A percentile compares a stretch with the other conserved stretches of the same genome.
phyloP scores from a whole-genome alignment of 2,113 vertebrate species.

The Indicator maculatus region DNA sequence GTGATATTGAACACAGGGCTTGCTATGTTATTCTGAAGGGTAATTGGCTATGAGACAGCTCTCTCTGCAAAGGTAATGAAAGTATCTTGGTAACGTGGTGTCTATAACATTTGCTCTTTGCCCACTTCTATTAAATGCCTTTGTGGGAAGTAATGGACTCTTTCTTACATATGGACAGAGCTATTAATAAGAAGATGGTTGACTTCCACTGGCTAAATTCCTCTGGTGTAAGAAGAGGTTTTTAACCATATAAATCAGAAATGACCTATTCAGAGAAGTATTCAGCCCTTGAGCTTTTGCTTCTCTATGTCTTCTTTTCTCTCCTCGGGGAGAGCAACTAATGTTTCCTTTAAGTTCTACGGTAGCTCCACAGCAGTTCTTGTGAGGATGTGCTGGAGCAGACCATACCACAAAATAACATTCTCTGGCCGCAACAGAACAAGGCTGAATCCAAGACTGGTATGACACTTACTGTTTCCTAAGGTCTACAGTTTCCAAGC shows the following conservation, averaged over 20 bases:
- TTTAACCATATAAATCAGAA: neutral
- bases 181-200: neutral
- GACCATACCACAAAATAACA: accelerated
- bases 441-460: neutral
- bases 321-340: neutral
- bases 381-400: neutral
- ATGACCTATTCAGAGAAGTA: neutral
- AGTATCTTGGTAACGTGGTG: neutral
- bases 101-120: neutral
- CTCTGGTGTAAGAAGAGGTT: neutral
- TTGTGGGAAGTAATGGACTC: neutral
- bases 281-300: accelerated
- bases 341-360: neutral
- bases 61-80: neutral
- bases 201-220: neutral
- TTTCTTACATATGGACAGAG: neutral
- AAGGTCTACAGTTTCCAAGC: neutral
- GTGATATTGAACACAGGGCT: neutral
- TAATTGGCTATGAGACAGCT: neutral
- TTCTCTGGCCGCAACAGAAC: neutral
- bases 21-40: neutral
- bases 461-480: neutral
- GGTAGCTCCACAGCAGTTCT: neutral
- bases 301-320: neutral
- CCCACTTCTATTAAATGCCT: neutral